phyloP scores from a whole-genome alignment of 1,140 invertebrate genomes.

The Sitophilus oryzae region DNA sequence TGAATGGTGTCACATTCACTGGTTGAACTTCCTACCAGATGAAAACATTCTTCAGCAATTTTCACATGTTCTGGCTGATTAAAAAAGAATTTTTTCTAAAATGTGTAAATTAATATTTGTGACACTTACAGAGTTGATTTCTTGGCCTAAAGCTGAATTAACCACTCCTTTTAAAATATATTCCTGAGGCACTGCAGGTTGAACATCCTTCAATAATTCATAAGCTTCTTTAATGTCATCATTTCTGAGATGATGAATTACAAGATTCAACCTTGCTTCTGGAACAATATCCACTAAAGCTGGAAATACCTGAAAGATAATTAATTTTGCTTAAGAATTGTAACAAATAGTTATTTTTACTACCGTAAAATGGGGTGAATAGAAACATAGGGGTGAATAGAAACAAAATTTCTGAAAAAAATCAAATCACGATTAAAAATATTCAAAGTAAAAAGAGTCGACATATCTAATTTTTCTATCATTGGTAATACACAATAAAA shows the following conservation, averaged over 20 bases:
- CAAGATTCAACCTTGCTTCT: constrained; percentile 92
- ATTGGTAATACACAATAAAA: too few relatives aligned
- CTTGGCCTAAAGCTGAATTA: constrained; percentile 88
- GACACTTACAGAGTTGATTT: constrained; percentile 73
- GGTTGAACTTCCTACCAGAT: constrained; percentile 89
- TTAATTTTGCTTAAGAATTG: too few relatives aligned
- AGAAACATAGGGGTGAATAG: too few relatives aligned
- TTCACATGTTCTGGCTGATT: constrained; percentile 85
- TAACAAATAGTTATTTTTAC: too few relatives aligned
- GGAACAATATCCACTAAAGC: constrained; percentile 91
- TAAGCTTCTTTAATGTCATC: constrained; percentile 88
- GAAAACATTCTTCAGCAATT: constrained; percentile 92
- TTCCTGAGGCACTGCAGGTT: constrained; percentile 90
- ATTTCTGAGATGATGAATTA: constrained; percentile 90
- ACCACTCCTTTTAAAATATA: constrained; percentile 97
- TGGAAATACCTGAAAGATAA: constrained; percentile 66
- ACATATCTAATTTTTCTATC: too few relatives aligned
- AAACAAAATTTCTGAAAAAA: too few relatives aligned
- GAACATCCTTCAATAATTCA: constrained; percentile 84
- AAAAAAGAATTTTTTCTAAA: constrained; percentile 6
- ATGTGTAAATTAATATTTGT: not conserved
- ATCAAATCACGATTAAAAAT: too few relatives aligned
- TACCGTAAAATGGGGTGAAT: too few relatives aligned
- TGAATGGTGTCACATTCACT: constrained; percentile 94
- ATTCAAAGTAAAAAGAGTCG: too few relatives aligned